Evolutionary conservation across 2,888 invertebrate genomes (phyloP), one percentile per base, ranked within the genome.

Genomic region (Tribolium freemani): DNA sequence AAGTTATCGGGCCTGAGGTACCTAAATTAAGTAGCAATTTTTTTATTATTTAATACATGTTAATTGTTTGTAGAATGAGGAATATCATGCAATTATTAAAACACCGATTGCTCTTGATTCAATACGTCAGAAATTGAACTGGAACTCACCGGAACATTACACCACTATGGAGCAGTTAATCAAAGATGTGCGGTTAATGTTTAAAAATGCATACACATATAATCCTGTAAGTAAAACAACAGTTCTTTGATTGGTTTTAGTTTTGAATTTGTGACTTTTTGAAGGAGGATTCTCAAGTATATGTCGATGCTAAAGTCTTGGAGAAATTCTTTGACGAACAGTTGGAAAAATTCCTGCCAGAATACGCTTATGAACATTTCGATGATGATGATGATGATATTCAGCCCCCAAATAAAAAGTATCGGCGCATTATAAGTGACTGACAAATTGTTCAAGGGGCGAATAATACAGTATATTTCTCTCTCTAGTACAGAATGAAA

Each of bases 291-390:
- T 92, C 93, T 10, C 91, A 91, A 84, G 91, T 94, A 50, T 93
- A 92, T 87, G 90, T 90, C 81, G 93, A 95, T 87, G 95, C 94
- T 50, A 92, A 93, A 85, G 91, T 92, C 74, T 89, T 96, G 80
- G 95, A 96, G 85, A 93, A 93, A 86, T 95, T 95, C 88, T 95
- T 96, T 85, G 94, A 95, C 82, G 92, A 93, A 82, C 92, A 94
- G 83, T 88, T 96, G 76, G 84, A 90, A 61, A 95, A 95, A 86
- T 94, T 94, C 92, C 88, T 95, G 79, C 95, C 95, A 1, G 92
- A 91, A 83, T 93, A 91, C 86, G 92, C 91, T 20, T 90, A 90
- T 82, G 90, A 89, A 75, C 86, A 86, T 44, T 87, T 88, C 58
- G 84, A 87, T 4, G 88, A 87, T 63, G 88, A 88, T 63, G 88